Base-by-base conservation (phyloP, 2,888 invertebrate species). In the Orthonychiurus folsomi region DNA sequence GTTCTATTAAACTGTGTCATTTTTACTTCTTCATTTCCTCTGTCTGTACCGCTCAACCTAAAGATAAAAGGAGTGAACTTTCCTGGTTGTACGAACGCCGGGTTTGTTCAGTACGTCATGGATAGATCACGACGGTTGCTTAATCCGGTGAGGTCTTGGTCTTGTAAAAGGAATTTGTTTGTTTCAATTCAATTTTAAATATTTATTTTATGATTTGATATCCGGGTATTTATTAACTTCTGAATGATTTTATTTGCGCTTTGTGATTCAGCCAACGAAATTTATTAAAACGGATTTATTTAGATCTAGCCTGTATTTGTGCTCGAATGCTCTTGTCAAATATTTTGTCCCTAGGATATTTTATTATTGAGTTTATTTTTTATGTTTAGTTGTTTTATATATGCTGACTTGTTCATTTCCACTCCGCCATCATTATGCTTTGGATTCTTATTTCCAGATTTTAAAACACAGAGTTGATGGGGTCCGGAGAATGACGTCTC, bases 91-190 rank as follows among this genome's bases (percentile, higher is more conserved):
- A 89, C 91, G 82, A 91, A 92, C 84, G 87, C 90, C 79, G 86
- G 86, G 82, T 92, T 91, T 85, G 91, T 92, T 85, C 90, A 91
- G 80, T 89, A 91, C 84, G 89, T 95, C 80, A 85, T 93, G 82
- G 93, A 94, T 81, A 88, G 94, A 82, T 95, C 94, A 82, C 89
- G 91, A 81, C 89, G 91, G 83, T 88, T 93, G 81, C 86, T 95
- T 82, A 87, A 86, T 84, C 90, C 92, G 93, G 94, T 95, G 59
- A 59, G 59, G 23, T 9, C 56, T n/a, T n/a, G n/a, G 27, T 9
- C 9, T 9, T 3, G 24, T 55, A 5, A 23, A 5, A 12, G 20
- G n/a, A 52, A 52, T 52, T 52, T n/a, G 9, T 52, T 3, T 52
- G 21, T 55, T 23, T 25, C 24, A 55, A 25, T 55, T 89, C 89